phyloP scores from a whole-genome alignment of 2,888 invertebrate genomes.

The Ferdinandea cuprea region DNA sequence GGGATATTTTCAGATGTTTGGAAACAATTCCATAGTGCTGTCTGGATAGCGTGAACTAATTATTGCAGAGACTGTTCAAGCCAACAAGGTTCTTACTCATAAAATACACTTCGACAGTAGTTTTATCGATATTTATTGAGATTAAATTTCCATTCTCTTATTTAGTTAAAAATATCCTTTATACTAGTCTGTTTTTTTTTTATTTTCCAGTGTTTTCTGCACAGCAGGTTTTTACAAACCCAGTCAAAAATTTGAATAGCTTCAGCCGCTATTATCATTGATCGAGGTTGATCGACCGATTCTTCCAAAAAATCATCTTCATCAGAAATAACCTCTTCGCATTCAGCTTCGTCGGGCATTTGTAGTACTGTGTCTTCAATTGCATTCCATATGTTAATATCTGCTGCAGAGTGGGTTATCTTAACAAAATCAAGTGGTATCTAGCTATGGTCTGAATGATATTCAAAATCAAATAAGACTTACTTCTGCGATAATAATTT shows the following conservation, averaged over 20 bases:
- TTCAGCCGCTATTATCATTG: background rate
- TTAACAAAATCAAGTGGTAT: slow-evolving; percentile 14
- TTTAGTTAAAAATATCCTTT: slow-evolving; percentile 3
- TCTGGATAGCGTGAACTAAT: too few relatives aligned
- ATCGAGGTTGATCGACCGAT: background rate
- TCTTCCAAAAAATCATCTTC: background rate
- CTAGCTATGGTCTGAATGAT: slow-evolving; percentile 8
- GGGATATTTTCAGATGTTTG: too few relatives aligned
- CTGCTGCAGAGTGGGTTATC: background rate
- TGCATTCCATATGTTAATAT: slow-evolving; percentile 16
- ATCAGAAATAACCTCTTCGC: slow-evolving; percentile 1
- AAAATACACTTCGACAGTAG: slow-evolving; percentile 6
- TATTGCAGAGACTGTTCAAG: too few relatives aligned
- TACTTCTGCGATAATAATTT: slow-evolving; percentile 26
- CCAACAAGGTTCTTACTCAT: background rate
- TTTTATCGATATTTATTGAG: slow-evolving; percentile 8
- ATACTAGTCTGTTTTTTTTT: slow-evolving; percentile 8
- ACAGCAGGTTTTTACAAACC: background rate
- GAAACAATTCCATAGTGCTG: too few relatives aligned
- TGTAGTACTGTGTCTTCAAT: slow-evolving; percentile 5
- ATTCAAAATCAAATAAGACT: slow-evolving; percentile 9
- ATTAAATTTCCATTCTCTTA: background rate
- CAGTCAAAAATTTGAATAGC: background rate
- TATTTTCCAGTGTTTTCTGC: background rate
- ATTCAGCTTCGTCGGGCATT: slow-evolving; percentile 12